Evolutionary conservation across 1,140 invertebrate species (phyloP).

Genomic region (Daktulosphaira vitifoliae): DNA sequence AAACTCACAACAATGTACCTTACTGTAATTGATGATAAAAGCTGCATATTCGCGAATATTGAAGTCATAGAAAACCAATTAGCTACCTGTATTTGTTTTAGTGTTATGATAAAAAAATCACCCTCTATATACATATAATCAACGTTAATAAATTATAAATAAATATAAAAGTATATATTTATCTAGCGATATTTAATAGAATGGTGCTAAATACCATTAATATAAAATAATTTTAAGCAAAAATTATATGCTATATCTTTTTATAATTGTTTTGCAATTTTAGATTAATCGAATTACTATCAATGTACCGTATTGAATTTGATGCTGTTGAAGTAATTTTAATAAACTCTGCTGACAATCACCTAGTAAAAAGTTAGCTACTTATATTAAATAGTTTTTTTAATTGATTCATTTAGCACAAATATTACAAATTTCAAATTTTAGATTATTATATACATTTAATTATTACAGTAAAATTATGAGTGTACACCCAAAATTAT

Average conservation of each 20-base stretch:
- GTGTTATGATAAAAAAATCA: no score
- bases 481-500: neutral
- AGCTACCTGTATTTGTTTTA: no score
- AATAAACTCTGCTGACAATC: neutral
- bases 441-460: neutral
- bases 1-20: no score
- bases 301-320: conserved; percentile 13
- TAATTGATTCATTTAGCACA: neutral
- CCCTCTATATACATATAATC: no score
- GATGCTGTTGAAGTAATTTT: conserved; percentile 10
- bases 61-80: no score
- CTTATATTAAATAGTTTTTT: neutral
- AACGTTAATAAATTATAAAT: no score
- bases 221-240: no score
- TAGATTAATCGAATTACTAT: conserved; percentile 8
- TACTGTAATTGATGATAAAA: no score
- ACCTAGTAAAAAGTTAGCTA: neutral
- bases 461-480: neutral
- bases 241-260: neutral
- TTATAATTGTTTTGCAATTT: neutral
- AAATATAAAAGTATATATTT: no score
- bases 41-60: no score
- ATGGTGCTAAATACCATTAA: no score
- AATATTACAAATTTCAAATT: neutral
- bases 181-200: no score